Conservation (phyloP, 1,140 invertebrate genomes). For the Drosophila sp. region DNA sequence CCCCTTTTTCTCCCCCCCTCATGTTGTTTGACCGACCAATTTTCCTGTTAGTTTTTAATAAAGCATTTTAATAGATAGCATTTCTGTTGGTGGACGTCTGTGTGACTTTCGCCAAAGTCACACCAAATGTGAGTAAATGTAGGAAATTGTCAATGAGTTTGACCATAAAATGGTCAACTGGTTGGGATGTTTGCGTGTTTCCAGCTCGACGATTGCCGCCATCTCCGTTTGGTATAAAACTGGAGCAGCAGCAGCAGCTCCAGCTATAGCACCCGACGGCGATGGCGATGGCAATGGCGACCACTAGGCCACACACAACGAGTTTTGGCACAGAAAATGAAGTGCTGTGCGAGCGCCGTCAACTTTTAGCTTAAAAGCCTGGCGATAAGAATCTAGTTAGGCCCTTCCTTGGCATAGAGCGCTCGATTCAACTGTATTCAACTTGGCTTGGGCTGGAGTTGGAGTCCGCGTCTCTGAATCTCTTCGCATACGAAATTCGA, state of each 20-base stretch:
- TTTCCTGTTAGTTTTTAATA: conserved; percentile 54
- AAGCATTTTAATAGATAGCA: conserved; percentile 58
- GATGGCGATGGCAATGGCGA: not conserved
- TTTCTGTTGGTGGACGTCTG: conserved; percentile 9
- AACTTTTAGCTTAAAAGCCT: conserved; percentile 67
- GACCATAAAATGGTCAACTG: conserved; percentile 2
- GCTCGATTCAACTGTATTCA: conserved; percentile 39
- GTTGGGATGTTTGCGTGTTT: conserved; percentile 37
- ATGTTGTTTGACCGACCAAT: conserved; percentile 35
- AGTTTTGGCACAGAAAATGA: conserved; percentile 26
- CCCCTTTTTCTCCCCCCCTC: no score
- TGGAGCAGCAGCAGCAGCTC: conserved; percentile 22
- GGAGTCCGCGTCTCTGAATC: conserved; percentile 39
- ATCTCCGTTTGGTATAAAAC: conserved; percentile 21
- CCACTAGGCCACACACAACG: conserved; percentile 56
- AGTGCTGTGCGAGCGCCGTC: conserved; percentile 37
- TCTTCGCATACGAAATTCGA: conserved; percentile 55
- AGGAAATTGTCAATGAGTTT: conserved; percentile 74
- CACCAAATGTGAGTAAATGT: conserved; percentile 62
- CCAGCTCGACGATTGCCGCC: not conserved
- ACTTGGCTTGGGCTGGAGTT: conserved; percentile 14
- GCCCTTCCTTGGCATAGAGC: conserved; percentile 45
- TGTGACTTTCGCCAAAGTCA: conserved; percentile 70
- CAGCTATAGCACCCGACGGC: conserved; percentile 49
- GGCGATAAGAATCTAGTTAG: conserved; percentile 64